Evolutionary conservation across 2,797 vertebrate genomes (phyloP), one percentile per base, ranked within the genome.

Genomic region (Bradypodion ventrale): DNA sequence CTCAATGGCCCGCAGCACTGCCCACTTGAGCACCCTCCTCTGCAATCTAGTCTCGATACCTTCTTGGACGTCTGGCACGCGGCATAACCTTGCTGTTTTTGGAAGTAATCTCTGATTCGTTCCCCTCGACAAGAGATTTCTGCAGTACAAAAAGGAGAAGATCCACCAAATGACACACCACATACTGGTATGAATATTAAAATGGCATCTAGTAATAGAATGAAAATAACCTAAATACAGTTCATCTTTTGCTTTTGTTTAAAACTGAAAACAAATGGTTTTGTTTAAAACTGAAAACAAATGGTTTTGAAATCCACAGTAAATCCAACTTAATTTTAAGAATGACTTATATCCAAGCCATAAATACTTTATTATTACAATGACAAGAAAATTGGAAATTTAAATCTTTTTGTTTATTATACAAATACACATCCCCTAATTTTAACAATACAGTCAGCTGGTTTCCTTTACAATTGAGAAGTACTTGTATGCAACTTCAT

Each of bases 31-130:
- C 98, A 99, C 80, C 97, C 97, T 46, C 98, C 98, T 83, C 94
- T 94, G 91, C 99, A 99, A 87, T 98, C 98, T 97, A 99, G 87
- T 92, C 98, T 97, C 76, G 98, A 98, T 93, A 99, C 97, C 97
- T 99, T 99, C 97, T 98, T 98, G 96, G 98, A 98, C 90, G 98
- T 99, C 95, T 99, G 98, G 96, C 99, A 99, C 90, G 98, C 98
- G 87, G 99, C 97, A 65, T 99, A 99, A 92, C 98, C 98, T 96
- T 98, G 98, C 97, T 99, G 99, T 95, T 97, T 98, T 96, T 98
- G 98, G 96, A 97, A 98, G 96, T 98, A 97, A 97, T 98, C 98
- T 97, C 98, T 92, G 97, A 99, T 89, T 95, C 99, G 97, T 97
- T 99, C 98, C 88, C 98, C 98, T 97, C 97, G 95, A 95, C 99